Evolutionary conservation across 2,113 vertebrate species (phyloP).

Genomic region (Channa maculata): DNA sequence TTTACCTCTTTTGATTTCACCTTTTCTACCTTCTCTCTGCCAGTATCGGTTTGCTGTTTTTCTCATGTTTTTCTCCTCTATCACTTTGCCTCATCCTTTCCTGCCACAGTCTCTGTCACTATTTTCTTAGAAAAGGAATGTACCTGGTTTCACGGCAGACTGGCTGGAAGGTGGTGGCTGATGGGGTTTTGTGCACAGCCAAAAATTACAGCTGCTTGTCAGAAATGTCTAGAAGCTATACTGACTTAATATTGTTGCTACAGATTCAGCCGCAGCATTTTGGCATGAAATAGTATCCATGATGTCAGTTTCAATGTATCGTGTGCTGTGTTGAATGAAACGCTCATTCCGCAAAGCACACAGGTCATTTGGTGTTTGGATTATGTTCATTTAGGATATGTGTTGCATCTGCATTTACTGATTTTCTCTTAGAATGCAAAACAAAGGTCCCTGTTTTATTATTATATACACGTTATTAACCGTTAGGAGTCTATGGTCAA

Average conservation of each 20-base stretch:
- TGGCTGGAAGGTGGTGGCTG: background rate
- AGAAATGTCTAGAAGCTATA: background rate
- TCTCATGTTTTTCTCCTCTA: constrained; percentile 1
- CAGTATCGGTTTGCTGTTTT: background rate
- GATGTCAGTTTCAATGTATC: no score
- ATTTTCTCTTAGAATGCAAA: no score
- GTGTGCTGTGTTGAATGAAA: no score
- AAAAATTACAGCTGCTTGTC: no score
- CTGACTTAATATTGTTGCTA: background rate
- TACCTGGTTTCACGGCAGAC: background rate
- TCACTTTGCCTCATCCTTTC: constrained; percentile 2
- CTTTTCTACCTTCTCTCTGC: background rate
- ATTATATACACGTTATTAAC: no score
- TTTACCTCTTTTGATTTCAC: background rate
- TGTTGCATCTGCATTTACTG: no score
- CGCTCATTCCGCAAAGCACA: no score
- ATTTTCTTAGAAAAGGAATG: constrained; percentile 5
- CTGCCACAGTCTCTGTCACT: background rate
- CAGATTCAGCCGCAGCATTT: background rate
- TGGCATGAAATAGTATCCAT: no score
- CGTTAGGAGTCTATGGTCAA: no score
- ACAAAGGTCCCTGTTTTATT: no score
- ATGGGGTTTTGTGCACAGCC: background rate
- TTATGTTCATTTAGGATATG: no score
- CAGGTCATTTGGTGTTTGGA: no score